A percentile compares a stretch with the other conserved stretches of the same genome.
Conservation (phyloP, 2,888 invertebrate genomes). For the Microdon myrmicae region DNA sequence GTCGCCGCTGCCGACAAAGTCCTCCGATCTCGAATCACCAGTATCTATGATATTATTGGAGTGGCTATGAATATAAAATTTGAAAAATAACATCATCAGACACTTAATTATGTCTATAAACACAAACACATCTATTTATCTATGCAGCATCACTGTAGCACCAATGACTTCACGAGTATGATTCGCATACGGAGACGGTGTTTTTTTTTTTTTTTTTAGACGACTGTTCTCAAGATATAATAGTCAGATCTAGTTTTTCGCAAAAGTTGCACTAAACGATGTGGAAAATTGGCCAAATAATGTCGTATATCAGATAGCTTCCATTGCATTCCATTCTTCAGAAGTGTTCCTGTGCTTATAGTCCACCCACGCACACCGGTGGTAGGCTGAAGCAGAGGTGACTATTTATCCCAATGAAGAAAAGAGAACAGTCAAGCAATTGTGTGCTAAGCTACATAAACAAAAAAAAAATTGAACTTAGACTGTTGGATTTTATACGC, state of each 20-base stretch:
- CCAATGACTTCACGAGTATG: not conserved
- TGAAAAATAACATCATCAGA: conserved; percentile 23
- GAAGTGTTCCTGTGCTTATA: too few species aligned
- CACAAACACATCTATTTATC: conserved; percentile 15
- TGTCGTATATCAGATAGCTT: too few species aligned
- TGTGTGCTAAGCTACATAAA: too few species aligned
- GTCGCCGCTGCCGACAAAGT: not conserved
- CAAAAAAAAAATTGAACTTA: too few species aligned
- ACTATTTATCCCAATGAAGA: too few species aligned
- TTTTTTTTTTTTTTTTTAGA: conserved; percentile 1
- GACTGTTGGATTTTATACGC: too few species aligned
- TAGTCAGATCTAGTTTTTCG: conserved; percentile 7
- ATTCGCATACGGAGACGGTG: not conserved
- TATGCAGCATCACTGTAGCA: not conserved
- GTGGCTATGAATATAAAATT: conserved; percentile 30
- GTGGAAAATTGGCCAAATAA: conserved; percentile 9
- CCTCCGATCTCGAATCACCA: not conserved
- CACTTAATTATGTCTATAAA: conserved; percentile 36
- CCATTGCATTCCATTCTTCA: too few species aligned
- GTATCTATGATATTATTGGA: conserved; percentile 13
- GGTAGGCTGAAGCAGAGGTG: too few species aligned
- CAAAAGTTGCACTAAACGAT: conserved; percentile 23
- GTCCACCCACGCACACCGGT: too few species aligned
- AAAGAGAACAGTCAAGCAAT: too few species aligned
- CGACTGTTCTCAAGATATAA: not conserved